phyloP scores from a whole-genome alignment of 2,797 vertebrate genomes.

The Rhabdomys pumilio region DNA sequence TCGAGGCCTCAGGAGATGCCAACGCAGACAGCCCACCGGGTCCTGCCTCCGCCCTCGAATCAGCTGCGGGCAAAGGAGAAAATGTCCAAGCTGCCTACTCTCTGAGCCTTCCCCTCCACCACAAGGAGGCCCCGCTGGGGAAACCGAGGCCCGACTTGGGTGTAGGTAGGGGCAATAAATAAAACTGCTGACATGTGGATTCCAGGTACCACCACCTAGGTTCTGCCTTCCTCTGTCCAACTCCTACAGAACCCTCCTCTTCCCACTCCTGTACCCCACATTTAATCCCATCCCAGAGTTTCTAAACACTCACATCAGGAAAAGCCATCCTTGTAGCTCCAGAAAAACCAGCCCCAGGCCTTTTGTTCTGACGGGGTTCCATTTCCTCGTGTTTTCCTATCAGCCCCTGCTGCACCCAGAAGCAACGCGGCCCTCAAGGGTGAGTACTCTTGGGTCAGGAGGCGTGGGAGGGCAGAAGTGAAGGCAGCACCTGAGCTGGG shows the following conservation, averaged over 20 bases:
- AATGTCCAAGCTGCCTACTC: neutral
- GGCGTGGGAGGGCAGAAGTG: neutral
- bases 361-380: neutral
- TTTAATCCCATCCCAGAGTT: neutral
- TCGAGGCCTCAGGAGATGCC: neutral
- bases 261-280: neutral
- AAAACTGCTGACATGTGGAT: neutral
- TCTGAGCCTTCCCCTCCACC: neutral
- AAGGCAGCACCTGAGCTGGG: neutral
- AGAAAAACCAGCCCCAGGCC: neutral
- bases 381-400: neutral
- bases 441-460: neutral
- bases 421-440: neutral
- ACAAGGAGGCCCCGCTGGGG: neutral
- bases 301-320: neutral
- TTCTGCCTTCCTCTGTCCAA: neutral
- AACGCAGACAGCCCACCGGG: neutral
- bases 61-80: neutral
- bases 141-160: neutral
- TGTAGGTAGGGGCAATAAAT: too few relatives aligned
- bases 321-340: neutral
- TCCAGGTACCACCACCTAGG: accelerated
- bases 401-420: neutral
- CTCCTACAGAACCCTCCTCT: neutral
- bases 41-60: neutral